Conservation (phyloP, 2,888 invertebrate genomes). For the Anthophora plumipes region DNA sequence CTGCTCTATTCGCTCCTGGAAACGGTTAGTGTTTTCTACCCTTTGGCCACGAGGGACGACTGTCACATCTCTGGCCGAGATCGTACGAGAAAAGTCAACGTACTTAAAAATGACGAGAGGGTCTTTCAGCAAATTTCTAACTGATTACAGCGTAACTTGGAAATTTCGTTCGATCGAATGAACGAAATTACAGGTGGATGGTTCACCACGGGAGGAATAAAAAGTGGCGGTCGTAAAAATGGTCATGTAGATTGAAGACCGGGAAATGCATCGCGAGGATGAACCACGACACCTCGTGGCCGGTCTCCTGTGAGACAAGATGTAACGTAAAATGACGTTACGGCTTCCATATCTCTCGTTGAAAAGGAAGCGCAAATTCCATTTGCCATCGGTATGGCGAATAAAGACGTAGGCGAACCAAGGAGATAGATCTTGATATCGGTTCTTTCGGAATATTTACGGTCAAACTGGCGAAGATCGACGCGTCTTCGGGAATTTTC, state of each 20-base stretch:
- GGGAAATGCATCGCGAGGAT: conserved; percentile 48
- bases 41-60: no score
- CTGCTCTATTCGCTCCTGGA: neutral
- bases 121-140: no score
- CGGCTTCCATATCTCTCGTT: conserved; percentile 54
- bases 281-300: conserved; percentile 37
- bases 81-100: no score
- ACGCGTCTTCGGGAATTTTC: neutral
- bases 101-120: no score
- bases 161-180: neutral
- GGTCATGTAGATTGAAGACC: conserved; percentile 32
- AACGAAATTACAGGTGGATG: neutral
- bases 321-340: conserved; percentile 59
- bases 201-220: neutral
- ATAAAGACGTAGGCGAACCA: conserved; percentile 41
- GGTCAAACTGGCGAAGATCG: conserved; percentile 14
- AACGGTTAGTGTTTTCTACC: no score
- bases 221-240: conserved; percentile 26
- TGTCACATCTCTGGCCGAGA: no score
- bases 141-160: neutral
- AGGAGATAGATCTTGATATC: conserved; percentile 24
- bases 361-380: conserved; percentile 60
- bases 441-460: conserved; percentile 36
- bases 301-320: conserved; percentile 45
- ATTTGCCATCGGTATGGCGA: conserved; percentile 43